Evolutionary conservation across 2,113 vertebrate genomes (phyloP), one percentile per base, ranked within the genome.

Genomic region (Eulacestoma nigropectus): DNA sequence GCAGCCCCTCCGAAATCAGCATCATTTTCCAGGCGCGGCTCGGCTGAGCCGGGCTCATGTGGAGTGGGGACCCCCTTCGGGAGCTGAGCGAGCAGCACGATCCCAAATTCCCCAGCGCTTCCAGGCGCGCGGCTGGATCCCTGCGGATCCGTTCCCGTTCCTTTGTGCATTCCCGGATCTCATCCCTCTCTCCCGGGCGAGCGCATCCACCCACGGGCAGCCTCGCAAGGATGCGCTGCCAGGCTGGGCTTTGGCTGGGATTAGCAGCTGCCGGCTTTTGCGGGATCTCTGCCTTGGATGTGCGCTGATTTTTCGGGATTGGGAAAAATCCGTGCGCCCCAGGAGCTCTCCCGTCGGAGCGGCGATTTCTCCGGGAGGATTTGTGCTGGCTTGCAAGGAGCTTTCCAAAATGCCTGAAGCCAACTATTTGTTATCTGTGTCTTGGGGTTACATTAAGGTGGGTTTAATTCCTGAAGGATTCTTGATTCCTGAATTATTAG

Each of bases 371-470:
- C 96, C 83, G 17, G 23, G 88, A 98, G 98, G 98, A 98, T 98
- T 93, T 97, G 92, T 93, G 97, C 97, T 97, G 95, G 96, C 97
- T 97, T 96, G 94, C 92, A 65, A 96, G 96, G 98, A 98, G 93
- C 90, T 95, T 96, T 98, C 97, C 98, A 99, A 98, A 98, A 99
- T 99, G 99, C 99, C 99, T 93, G 99, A 99, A 97, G 98, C 98
- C 96, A 99, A 99, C 98, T 99, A 99, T 98, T 98, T 99, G 94
- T 98, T 99, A 69, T 99, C 99, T 79, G 98, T 99, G 74, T 99
- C 99, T 97, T 99, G 99, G 99, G 99, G 99, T 97, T 99, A 99
- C 92, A 99, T 99, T 89, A 99, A 99, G 99, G 99, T 99, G 98
- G 99, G 99, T 99, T 92, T 95, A 13, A 41, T 91, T 91, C 33